These are phyloP conservation scores for Caenorhabditis angaria DNA, from an alignment of 2,888 invertebrate species.

Conservation along the genomic window DNA sequence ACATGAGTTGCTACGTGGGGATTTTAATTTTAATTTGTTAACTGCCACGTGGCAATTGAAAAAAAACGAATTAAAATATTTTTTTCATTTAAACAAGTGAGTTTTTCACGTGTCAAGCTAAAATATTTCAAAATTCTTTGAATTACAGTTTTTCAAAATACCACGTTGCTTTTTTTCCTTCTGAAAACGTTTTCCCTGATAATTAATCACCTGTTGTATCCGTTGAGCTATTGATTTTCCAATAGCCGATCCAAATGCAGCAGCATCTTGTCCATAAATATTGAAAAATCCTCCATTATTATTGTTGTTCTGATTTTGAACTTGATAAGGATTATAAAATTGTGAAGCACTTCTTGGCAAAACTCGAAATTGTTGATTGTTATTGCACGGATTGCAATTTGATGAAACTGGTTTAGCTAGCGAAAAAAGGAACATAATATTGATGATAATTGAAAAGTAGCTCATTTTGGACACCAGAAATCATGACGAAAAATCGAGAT, in stretches of 20 bases:
- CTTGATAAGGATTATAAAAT: neutral
- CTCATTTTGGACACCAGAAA: too few relatives aligned
- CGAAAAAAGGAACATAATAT: too few relatives aligned
- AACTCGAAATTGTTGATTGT: neutral
- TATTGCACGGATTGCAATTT: neutral
- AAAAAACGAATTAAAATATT: neutral
- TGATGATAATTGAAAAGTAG: too few relatives aligned
- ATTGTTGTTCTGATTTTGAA: neutral
- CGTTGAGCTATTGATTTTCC: slow-evolving; percentile 38
- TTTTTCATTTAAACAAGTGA: neutral
- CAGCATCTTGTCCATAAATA: slow-evolving; percentile 37
- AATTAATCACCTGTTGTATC: slow-evolving; percentile 25
- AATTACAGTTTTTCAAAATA: neutral
- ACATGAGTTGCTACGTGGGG: too few relatives aligned
- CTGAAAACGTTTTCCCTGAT: neutral
- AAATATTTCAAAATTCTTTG: neutral
- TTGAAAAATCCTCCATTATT: slow-evolving; percentile 11
- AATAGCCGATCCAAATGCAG: slow-evolving; percentile 36
- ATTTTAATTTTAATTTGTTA: too few relatives aligned
- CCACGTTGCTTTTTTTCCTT: neutral
- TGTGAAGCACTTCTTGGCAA: too few relatives aligned
- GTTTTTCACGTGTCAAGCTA: too few relatives aligned
- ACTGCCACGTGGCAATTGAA: neutral
- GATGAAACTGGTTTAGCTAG: neutral
- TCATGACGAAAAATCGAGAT: too few relatives aligned